Base-by-base conservation (phyloP, 2,113 vertebrate genomes). In the Poecilia latipinna region DNA sequence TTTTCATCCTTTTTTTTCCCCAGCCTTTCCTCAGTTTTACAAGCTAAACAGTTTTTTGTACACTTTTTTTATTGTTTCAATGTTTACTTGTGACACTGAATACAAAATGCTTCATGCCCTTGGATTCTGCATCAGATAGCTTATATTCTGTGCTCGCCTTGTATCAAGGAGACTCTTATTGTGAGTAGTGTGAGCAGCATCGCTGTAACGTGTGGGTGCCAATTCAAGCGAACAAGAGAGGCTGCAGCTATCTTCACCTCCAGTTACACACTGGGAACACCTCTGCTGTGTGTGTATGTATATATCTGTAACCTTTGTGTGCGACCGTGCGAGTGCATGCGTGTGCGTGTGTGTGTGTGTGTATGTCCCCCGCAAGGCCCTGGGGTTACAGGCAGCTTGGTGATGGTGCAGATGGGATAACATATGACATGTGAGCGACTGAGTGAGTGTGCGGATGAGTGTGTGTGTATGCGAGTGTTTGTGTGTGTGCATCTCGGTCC, bases 401-500 rank as follows among this genome's bases (percentile, higher is more conserved):
- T 93, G 92, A 93, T 88, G 74, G 92, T 94, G 90, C 94, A 95
- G 94, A 95, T 95, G 94, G 94, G 94, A 93, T 91, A 95, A 93
- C 93, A 95, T 95, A 95, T 95, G 94, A 95, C 94, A 94, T 91
- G 92, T 92, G 93, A 94, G 93, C 86, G 88, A 88, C 75, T 88
- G 86, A 85, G 80, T 69, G 87, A 68, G 83, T 82, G 82, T 74
- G 75, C 68, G 70, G 70, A n/a, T 54, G 66, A 2, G 15, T 73
- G 54, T 72, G 60, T 81, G 75, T 76, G 65, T 78, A 2, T 42
- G 74, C 8, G 39, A 64, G 63, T 75, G 68, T 78, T 24, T 79
- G 70, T 81, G 86, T 82, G 68, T 74, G 79, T 65, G 72, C 71
- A 68, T 90, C 82, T 92, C 83, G n/a, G 90, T 94, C 94, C 94